Evolutionary conservation across 2,113 vertebrate genomes (phyloP).

Genomic region (Isichthys henryi): DNA sequence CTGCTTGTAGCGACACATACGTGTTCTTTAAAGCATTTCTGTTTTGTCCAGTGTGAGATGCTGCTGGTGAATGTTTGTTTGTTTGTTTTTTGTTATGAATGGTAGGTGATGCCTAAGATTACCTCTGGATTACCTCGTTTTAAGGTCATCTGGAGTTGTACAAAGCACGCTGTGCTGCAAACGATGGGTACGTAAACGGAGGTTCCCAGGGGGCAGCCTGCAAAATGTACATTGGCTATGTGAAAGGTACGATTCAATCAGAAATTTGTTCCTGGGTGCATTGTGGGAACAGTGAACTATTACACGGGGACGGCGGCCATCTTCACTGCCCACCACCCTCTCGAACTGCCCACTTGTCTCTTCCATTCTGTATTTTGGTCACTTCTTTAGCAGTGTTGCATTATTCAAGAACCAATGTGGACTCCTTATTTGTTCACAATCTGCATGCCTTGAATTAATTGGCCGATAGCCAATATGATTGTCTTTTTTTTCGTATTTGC

Average conservation of each 20-base stretch:
- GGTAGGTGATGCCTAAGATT: not conserved
- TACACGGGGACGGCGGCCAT: not conserved
- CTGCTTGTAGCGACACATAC: not conserved
- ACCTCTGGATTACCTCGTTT: not conserved
- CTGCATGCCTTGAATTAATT: conserved; percentile 68
- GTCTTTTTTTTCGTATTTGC: conserved; percentile 68
- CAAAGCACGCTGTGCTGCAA: not conserved
- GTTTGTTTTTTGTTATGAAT: not conserved
- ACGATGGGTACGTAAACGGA: not conserved
- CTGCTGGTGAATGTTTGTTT: not conserved
- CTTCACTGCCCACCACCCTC: not conserved
- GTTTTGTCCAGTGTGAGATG: not conserved
- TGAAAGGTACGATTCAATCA: not conserved
- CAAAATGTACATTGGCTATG: not conserved
- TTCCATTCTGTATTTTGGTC: conserved; percentile 44
- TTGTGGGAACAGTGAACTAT: conserved; percentile 1
- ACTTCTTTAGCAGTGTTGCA: conserved; percentile 33
- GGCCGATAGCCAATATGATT: conserved; percentile 65
- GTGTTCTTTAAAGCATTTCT: not conserved
- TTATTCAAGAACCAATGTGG: conserved; percentile 47
- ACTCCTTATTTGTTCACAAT: conserved; percentile 66
- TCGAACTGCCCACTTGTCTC: conserved; percentile 21
- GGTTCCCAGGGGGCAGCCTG: not conserved
- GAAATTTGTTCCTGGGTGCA: not conserved
- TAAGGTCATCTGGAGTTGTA: not conserved